These are phyloP conservation scores for Argyresthia albistria DNA, from an alignment of 2,888 invertebrate genomes.

Conservation along the genomic window DNA sequence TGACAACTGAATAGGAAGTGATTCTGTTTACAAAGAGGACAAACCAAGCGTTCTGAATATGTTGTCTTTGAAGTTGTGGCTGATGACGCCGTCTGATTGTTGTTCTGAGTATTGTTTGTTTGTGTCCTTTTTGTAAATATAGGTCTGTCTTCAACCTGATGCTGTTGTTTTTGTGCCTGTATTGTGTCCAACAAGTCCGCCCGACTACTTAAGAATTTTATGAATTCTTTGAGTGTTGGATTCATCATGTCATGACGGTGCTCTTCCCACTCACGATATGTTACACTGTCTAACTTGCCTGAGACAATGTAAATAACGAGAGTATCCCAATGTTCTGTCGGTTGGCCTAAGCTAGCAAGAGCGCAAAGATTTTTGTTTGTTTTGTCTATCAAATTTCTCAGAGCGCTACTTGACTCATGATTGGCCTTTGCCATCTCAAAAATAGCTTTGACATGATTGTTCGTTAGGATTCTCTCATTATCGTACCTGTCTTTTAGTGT, in stretches of 20 bases:
- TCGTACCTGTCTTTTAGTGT: background rate
- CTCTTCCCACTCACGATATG: conserved; percentile 2
- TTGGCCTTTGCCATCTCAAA: background rate
- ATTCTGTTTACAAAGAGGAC: background rate
- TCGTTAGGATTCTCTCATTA: background rate
- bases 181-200: conserved; percentile 2
- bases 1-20: conserved; percentile 7
- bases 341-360: background rate
- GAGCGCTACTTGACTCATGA: background rate
- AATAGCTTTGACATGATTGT: background rate
- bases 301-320: background rate
- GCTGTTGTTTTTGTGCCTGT: background rate
- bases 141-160: background rate
- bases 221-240: background rate
- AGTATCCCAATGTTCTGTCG: conserved; percentile 1
- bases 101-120: background rate
- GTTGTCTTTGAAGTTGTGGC: background rate
- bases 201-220: background rate
- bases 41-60: background rate
- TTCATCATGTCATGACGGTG: background rate
- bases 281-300: background rate
- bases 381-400: background rate
- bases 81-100: background rate
- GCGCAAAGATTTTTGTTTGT: background rate
- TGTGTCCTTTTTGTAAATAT: background rate